phyloP scores from a whole-genome alignment of 1,140 invertebrate species.

The Sinella curviseta region DNA sequence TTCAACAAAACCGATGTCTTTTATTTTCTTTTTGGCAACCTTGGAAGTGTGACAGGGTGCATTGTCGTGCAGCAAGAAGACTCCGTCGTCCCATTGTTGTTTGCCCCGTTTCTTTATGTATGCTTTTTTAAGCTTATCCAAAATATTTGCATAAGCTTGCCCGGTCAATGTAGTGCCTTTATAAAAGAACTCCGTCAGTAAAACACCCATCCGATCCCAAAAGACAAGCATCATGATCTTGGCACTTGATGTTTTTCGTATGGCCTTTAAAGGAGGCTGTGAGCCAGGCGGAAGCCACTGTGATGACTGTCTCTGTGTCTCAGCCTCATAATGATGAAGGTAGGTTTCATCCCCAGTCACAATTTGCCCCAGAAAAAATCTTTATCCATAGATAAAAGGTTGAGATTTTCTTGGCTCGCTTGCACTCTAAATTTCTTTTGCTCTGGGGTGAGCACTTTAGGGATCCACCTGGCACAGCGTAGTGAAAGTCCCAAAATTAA shows the following conservation, averaged over 20 bases:
- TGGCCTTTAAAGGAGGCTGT: conserved; percentile 28
- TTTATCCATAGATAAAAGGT: conserved; percentile 3
- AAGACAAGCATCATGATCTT: conserved; percentile 43
- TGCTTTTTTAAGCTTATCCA: conserved; percentile 42
- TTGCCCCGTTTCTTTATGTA: conserved; percentile 51
- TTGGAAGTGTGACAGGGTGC: conserved; percentile 51
- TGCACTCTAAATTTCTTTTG: conserved; percentile 15
- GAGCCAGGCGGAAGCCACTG: conserved; percentile 19
- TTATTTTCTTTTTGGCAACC: conserved; percentile 50
- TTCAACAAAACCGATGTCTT: conserved; percentile 54
- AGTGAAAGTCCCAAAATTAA: not conserved
- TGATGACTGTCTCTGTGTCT: conserved; percentile 30
- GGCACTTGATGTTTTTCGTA: no score
- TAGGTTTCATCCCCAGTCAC: no score
- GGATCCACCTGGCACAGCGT: conserved; percentile 34
- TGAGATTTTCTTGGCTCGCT: conserved; percentile 19
- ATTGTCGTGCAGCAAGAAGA: conserved; percentile 55
- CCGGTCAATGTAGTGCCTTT: conserved; percentile 16
- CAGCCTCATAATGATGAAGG: no score
- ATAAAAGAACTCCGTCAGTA: conserved; percentile 1
- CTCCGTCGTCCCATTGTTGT: conserved; percentile 53
- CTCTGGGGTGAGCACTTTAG: no score
- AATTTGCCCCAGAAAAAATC: no score
- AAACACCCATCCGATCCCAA: conserved; percentile 33
- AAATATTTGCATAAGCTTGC: conserved; percentile 24